Base-by-base conservation (phyloP, 1,140 invertebrate genomes). In the Araneus ventricosus region DNA sequence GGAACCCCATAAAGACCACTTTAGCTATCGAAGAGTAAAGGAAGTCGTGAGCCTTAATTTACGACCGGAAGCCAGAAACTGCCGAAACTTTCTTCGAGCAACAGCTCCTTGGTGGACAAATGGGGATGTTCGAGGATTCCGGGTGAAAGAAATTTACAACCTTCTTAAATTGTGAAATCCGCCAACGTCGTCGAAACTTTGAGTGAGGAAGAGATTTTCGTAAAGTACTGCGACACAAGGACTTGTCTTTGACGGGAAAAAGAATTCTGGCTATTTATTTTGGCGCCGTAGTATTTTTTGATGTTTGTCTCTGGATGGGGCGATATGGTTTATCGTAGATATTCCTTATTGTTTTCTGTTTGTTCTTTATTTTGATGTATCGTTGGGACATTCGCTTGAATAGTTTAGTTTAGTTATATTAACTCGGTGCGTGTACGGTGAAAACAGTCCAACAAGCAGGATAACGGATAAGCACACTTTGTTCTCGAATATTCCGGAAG, bases 161-260 rank as follows among this genome's bases (percentile, higher is more conserved):
- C 24, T 82, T 82, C 79, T 82, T 82, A 82, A 82, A 82, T 82
- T 52, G 79, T 45, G n/a, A 82, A 52, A 24, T 82, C 79, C 79
- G 79, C 10, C 24, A 52, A 39, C 10, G 30, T 70, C 8, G n/a
- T 27, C 2, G 27, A 82, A 82, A 24, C 14, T 45, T 82, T 82
- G 41, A 39, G 37, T 34, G 37, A 80, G 34, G 45, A 52, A 52
- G 45, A 52, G 45, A 52, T 52, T 52, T 52, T 52, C 10, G 45
- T 52, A 67, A 67, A 27, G 27, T 14, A 34, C 22, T 6, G 63
- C 6, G 63, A 27, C 63, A 27, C 27, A 10, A 14, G 63, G 8
- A 8, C n/a, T n/a, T 52, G 45, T 52, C 45, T 67, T 30, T 10
- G n/a, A 3, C n/a, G 63, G 27, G 63, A 30, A 67, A 22, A 63